phyloP scores from a whole-genome alignment of 1,140 invertebrate genomes.

The Pentalonia nigronervosa region DNA sequence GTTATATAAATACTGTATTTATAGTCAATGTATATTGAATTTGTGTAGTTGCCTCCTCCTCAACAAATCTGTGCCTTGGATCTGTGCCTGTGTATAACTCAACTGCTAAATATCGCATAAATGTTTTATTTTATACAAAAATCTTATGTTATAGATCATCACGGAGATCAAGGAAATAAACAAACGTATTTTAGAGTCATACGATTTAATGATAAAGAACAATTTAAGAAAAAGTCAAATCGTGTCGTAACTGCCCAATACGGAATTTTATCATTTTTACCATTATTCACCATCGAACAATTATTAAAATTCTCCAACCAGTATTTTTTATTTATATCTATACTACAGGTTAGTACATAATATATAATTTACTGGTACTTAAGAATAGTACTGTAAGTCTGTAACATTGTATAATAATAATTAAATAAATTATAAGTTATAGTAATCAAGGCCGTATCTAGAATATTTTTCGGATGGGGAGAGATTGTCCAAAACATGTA shows the following conservation, averaged over 20 bases:
- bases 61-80: too few relatives aligned
- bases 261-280: constrained; percentile 29
- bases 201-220: constrained; percentile 30
- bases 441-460: background rate
- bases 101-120: background rate
- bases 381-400: background rate
- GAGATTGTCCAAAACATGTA: too few relatives aligned
- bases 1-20: too few relatives aligned
- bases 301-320: background rate
- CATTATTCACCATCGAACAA: background rate
- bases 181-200: background rate
- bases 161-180: background rate
- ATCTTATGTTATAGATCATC: background rate
- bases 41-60: too few relatives aligned
- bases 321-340: constrained; percentile 10
- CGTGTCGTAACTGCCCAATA: background rate
- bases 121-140: background rate
- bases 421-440: background rate
- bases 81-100: too few relatives aligned
- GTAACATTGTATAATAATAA: background rate
- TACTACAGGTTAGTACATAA: constrained; percentile 32
- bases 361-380: background rate
- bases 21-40: too few relatives aligned
- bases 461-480: too few relatives aligned
- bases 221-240: constrained; percentile 31